Evolutionary conservation across 2,888 invertebrate genomes (phyloP).

Genomic region (Synergus umbraculus): DNA sequence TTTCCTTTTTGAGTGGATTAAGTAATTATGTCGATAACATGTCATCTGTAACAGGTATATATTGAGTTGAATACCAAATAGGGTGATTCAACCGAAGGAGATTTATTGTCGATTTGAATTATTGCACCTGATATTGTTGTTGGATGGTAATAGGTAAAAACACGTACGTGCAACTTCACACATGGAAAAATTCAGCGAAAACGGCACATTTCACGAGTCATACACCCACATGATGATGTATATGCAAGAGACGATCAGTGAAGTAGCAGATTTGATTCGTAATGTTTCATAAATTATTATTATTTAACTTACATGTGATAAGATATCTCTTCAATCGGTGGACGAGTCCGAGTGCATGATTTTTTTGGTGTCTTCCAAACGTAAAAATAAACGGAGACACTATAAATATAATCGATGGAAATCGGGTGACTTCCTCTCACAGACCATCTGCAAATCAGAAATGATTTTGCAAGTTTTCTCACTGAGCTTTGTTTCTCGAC

Average conservation of each 20-base stretch:
- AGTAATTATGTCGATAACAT: neutral
- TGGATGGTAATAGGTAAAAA: constrained; percentile 26
- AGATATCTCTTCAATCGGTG: constrained; percentile 51
- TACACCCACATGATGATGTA: constrained; percentile 51
- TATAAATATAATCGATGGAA: constrained; percentile 74
- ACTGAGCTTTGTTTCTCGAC: constrained; percentile 39
- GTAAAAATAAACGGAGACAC: constrained; percentile 67
- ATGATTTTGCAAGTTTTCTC: constrained; percentile 49
- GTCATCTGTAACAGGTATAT: constrained; percentile 7
- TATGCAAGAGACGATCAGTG: constrained; percentile 41
- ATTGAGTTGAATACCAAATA: constrained; percentile 14
- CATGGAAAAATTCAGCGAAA: constrained; percentile 40
- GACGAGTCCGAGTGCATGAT: constrained; percentile 53
- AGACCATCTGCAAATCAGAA: constrained; percentile 68
- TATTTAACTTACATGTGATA: constrained; percentile 12
- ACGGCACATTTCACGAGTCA: constrained; percentile 44
- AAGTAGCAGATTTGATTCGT: constrained; percentile 17
- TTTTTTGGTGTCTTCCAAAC: constrained; percentile 50
- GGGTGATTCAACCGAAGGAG: neutral
- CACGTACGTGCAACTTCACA: constrained; percentile 42
- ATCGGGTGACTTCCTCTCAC: constrained; percentile 60
- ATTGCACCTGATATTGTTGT: neutral
- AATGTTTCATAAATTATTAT: constrained; percentile 9
- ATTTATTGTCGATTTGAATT: constrained; percentile 1
- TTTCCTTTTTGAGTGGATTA: neutral